Conservation (phyloP, 1,140 invertebrate species). For the Drosophila burlai region DNA sequence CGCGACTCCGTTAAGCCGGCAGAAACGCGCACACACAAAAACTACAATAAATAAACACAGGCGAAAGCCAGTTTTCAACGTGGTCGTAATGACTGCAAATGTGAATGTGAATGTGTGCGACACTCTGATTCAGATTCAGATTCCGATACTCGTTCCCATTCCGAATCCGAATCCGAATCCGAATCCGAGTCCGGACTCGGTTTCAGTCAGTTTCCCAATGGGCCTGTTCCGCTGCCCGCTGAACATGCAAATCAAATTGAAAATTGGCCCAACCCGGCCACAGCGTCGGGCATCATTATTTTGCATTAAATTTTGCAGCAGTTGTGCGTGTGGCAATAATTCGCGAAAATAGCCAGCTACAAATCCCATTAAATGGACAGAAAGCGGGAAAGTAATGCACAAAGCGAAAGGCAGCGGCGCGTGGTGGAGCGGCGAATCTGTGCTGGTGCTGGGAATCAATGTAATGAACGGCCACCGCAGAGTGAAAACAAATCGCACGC, state of each 20-base stretch:
- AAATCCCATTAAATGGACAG: constrained; percentile 43
- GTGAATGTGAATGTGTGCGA: background rate
- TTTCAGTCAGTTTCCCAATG: constrained; percentile 13
- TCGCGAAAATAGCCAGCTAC: constrained; percentile 26
- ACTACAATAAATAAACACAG: constrained; percentile 37
- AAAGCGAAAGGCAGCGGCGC: background rate
- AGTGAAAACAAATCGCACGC: constrained; percentile 49
- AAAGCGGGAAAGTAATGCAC: constrained; percentile 41
- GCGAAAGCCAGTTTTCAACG: constrained; percentile 39
- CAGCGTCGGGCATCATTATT: constrained; percentile 45
- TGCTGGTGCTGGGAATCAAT: constrained; percentile 46
- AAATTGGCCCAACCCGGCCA: constrained; percentile 25
- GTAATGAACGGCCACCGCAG: constrained; percentile 50
- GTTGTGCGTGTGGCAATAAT: constrained; percentile 46
- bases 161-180: background rate
- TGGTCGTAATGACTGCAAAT: constrained; percentile 21
- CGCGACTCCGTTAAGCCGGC: constrained; percentile 30
- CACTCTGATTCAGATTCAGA: background rate
- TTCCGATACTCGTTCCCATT: background rate
- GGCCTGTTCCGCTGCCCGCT: constrained; percentile 10
- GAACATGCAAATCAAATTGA: constrained; percentile 57
- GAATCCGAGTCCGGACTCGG: background rate
- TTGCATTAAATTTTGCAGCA: constrained; percentile 52
- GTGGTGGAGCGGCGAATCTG: constrained; percentile 24
- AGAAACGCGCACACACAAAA: constrained; percentile 22